These are phyloP conservation scores for Bambusicola thoracicus DNA, from an alignment of 2,113 vertebrate genomes.

Conservation along the genomic window DNA sequence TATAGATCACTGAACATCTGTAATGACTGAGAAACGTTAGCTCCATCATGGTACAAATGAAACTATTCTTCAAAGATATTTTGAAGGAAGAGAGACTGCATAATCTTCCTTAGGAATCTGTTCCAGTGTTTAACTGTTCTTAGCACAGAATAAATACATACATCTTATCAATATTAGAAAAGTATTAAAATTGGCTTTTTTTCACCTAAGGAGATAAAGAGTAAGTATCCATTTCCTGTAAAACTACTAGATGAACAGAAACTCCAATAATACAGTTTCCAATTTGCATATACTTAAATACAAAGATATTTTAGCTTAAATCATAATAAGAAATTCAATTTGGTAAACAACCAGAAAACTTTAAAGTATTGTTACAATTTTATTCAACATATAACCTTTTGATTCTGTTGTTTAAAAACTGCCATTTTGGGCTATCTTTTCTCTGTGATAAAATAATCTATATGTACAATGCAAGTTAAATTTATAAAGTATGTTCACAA, in stretches of 20 bases:
- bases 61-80: not conserved
- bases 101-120: not conserved
- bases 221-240: not conserved
- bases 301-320: not conserved
- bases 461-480: not conserved
- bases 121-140: not conserved
- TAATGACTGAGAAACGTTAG: not conserved
- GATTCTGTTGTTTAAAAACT: not conserved
- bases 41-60: not conserved
- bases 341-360: not conserved
- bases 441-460: not conserved
- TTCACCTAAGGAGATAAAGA: not conserved
- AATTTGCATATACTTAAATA: not conserved
- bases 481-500: not conserved
- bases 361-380: not conserved
- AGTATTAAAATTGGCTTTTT: not conserved
- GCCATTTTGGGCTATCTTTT: not conserved
- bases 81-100: not conserved
- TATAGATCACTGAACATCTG: not conserved
- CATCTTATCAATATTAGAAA: not conserved
- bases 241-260: not conserved
- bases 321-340: not conserved
- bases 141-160: not conserved
- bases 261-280: not conserved
- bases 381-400: not conserved